These are phyloP conservation scores for Goniozus legneri DNA, from an alignment of 1,140 invertebrate genomes.

Conservation along the genomic window DNA sequence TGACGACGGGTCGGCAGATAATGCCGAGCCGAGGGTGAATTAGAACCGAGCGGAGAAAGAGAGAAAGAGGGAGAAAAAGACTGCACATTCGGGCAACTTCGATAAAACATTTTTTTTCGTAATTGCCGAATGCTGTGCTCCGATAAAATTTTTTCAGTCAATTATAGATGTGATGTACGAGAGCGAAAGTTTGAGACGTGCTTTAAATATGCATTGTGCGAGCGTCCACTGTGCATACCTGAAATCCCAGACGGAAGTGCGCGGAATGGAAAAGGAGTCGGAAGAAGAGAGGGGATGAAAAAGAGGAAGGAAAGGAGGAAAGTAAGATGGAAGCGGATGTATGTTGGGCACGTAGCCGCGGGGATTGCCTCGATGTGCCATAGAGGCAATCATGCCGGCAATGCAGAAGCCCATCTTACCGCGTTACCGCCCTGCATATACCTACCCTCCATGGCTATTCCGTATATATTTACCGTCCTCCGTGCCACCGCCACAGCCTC, in stretches of 20 bases:
- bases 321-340: slow-evolving; percentile 52
- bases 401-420: slow-evolving; percentile 53
- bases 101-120: too few species aligned
- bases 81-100: too few species aligned
- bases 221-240: slow-evolving; percentile 37
- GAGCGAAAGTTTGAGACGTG: slow-evolving; percentile 26
- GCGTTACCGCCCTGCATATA: slow-evolving; percentile 44
- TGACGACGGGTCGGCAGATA: background rate
- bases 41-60: too few species aligned
- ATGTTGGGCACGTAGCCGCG: slow-evolving; percentile 55
- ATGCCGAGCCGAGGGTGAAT: slow-evolving; percentile 6
- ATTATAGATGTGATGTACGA: slow-evolving; percentile 38
- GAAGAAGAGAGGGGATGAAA: background rate
- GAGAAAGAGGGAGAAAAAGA: too few species aligned
- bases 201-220: slow-evolving; percentile 42
- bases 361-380: slow-evolving; percentile 56
- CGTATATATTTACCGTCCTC: slow-evolving; percentile 39
- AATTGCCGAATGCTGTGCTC: too few species aligned
- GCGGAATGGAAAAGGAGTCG: slow-evolving; percentile 28
- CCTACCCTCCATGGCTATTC: slow-evolving; percentile 28
- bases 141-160: too few species aligned
- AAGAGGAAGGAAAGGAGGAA: slow-evolving; percentile 22
- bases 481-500: slow-evolving; percentile 29
- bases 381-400: slow-evolving; percentile 56
- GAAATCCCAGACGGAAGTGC: slow-evolving; percentile 31